phyloP scores from a whole-genome alignment of 2,113 vertebrate genomes.

The Vulpes ferrilata region DNA sequence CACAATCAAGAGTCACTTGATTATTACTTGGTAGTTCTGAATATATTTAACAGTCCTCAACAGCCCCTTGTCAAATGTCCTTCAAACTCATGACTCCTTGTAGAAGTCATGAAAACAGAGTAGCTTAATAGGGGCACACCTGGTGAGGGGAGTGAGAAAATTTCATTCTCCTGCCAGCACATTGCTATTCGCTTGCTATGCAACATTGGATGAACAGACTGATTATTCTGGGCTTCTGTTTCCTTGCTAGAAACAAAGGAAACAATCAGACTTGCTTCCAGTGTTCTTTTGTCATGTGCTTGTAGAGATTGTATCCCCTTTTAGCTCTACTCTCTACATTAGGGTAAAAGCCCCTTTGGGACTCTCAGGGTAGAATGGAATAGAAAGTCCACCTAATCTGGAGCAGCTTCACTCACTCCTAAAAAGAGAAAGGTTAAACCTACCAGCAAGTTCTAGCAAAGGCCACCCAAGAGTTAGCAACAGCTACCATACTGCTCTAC shows the following conservation, averaged over 20 bases:
- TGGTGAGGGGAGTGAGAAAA: constrained; percentile 10
- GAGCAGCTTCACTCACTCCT: not conserved
- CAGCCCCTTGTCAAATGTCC: constrained; percentile 70
- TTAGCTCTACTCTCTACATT: not conserved
- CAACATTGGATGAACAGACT: not conserved
- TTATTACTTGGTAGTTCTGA: constrained; percentile 77
- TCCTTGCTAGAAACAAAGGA: constrained; percentile 17
- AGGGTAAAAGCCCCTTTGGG: not conserved
- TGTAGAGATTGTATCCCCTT: not conserved
- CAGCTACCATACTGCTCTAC: not conserved
- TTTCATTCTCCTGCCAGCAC: not conserved
- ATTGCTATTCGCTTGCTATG: not conserved
- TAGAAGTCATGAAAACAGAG: constrained; percentile 64
- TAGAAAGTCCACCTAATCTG: not conserved
- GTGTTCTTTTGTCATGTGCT: not conserved
- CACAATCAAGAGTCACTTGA: constrained; percentile 75
- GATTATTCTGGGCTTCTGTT: constrained; percentile 5
- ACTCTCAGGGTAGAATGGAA: not conserved
- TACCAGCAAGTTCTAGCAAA: not conserved
- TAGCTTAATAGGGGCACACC: not conserved
- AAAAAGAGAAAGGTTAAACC: not conserved
- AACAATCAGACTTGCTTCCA: not conserved
- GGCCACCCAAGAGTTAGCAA: not conserved
- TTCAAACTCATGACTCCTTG: constrained; percentile 71
- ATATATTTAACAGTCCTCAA: constrained; percentile 74